Evolutionary conservation across 2,797 vertebrate species (phyloP).

Genomic region (Enteromius trimaculatus): DNA sequence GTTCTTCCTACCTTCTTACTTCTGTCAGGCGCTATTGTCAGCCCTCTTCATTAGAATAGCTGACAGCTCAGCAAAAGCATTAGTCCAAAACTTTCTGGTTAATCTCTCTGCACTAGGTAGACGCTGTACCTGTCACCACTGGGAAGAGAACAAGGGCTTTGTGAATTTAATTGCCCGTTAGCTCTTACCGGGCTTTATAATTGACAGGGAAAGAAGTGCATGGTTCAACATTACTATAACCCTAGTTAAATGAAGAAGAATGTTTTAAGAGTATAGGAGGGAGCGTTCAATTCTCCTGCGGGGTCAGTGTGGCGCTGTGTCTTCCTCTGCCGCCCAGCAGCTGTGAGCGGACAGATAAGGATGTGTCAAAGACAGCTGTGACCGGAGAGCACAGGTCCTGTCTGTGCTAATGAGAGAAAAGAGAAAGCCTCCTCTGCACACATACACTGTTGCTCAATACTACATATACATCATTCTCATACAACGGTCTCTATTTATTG

Average conservation of each 20-base stretch:
- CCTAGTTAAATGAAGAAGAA: constrained; percentile 26
- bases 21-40: background rate
- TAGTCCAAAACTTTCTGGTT: constrained; percentile 20
- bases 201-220: constrained; percentile 14
- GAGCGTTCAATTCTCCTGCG: constrained; percentile 20
- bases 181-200: constrained; percentile 9
- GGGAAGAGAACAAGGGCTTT: constrained; percentile 28
- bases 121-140: background rate
- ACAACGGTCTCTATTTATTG: background rate
- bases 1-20: background rate
- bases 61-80: constrained; percentile 5
- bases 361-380: constrained; percentile 49
- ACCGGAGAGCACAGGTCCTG: constrained; percentile 47
- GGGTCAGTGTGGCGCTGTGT: constrained; percentile 27
- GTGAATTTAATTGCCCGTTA: constrained; percentile 23
- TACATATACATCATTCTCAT: background rate
- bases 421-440: constrained; percentile 11
- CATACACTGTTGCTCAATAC: background rate
- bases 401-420: constrained; percentile 52
- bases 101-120: background rate
- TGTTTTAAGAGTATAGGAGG: background rate
- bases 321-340: constrained; percentile 27
- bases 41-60: constrained; percentile 10
- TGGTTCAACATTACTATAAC: constrained; percentile 16
- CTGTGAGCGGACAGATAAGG: constrained; percentile 54